Base-by-base conservation (phyloP, 2,113 vertebrate species). In the Ranitomeya variabilis region DNA sequence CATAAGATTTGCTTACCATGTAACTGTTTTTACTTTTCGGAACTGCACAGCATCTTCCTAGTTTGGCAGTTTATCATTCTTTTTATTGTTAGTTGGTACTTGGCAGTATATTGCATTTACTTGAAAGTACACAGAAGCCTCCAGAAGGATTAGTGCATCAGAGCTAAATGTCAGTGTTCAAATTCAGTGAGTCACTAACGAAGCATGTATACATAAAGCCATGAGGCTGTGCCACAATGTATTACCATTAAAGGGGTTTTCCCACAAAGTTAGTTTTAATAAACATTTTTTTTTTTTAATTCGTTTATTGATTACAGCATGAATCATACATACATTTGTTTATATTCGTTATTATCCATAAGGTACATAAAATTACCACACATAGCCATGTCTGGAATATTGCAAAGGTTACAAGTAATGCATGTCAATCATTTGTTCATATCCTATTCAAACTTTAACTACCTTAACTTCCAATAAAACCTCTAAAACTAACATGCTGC, bases 131-230 rank as follows among this genome's bases (percentile, higher is more conserved):
- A 59, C 84, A 64, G 71, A 78, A 74, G 73, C 85, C 31, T 78
- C 66, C 10, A 6, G 23, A 69, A 69, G 54, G 86, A 81, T 87
- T 81, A 80, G 78, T 59, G 26, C 51, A 82, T 81, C 66, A 81
- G 26, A 45, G 16, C 77, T 54, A 81, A 87, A 87, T 87, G 78
- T 71, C 86, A 87, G 77, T 73, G 78, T 57, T 80, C 21, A 86
- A 5, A 62, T 78, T 51, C 21, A 71, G 54, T 87, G 77, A 87
- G 64, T 87, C 86, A 87, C 37, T 57, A 59, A 45, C 16, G 64
- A 45, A 64, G 66, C 71, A 62, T 77, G 84, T 87, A 69, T 87
- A n/a, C 37, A 51, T 31, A 69, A 57, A 23, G 37, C 37, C 69
- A 60, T 76, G 67, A 60, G 8, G 23, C 18, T 74, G 14, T 74